A percentile compares a stretch with the other conserved stretches of the same genome.
phyloP scores from a whole-genome alignment of 2,888 invertebrate species.

The Stictocephala bisonia region DNA sequence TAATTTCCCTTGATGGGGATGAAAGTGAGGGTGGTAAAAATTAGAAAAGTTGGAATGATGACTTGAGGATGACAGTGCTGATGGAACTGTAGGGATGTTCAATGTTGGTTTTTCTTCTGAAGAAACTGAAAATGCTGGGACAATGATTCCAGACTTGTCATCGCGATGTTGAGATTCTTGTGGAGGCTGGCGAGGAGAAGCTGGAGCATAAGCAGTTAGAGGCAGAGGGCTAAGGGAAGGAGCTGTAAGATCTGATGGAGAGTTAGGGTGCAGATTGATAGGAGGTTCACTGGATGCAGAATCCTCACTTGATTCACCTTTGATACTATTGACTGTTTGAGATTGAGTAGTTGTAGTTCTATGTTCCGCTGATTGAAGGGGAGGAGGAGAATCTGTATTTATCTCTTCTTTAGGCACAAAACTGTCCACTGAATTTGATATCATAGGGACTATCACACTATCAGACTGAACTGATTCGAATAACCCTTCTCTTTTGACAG shows the following conservation, averaged over 20 bases:
- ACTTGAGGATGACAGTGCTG: constrained; percentile 30
- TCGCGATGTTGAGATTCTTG: constrained; percentile 42
- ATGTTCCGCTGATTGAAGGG: constrained; percentile 45
- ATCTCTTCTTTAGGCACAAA: constrained; percentile 57
- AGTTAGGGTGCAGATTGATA: constrained; percentile 17
- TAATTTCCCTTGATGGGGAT: constrained; percentile 54
- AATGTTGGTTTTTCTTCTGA: constrained; percentile 54
- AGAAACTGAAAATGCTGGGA: constrained; percentile 55
- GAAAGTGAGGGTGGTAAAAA: constrained; percentile 57
- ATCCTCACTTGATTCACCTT: constrained; percentile 52
- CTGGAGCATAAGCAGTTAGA: constrained; percentile 52
- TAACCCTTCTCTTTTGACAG: constrained; percentile 56
- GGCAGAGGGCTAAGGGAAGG: constrained; percentile 51
- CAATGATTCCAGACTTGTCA: constrained; percentile 52
- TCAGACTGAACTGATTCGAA: constrained; percentile 53
- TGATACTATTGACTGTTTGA: background rate
- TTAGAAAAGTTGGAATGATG: constrained; percentile 53
- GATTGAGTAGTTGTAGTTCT: constrained; percentile 13
- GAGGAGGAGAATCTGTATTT: constrained; percentile 24
- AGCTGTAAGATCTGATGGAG: constrained; percentile 38
- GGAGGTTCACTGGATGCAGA: constrained; percentile 33
- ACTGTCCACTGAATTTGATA: constrained; percentile 52
- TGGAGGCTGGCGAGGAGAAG: constrained; percentile 47
- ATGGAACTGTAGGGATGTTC: constrained; percentile 54
- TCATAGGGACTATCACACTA: constrained; percentile 55